Base-by-base conservation (phyloP, 1,140 invertebrate species). In the Antheraea pernyi region DNA sequence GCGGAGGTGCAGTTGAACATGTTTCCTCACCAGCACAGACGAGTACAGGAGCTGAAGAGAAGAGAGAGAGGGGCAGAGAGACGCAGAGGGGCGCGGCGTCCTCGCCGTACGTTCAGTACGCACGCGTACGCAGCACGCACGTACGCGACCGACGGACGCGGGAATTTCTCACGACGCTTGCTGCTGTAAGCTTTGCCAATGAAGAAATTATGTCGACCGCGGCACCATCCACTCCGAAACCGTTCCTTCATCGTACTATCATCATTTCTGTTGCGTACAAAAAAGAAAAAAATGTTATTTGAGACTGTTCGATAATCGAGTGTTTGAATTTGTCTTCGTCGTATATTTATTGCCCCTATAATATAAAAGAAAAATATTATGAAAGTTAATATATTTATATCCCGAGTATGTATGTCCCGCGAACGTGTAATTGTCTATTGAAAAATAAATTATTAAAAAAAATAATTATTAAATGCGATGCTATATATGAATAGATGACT, bases 111-210 rank as follows among this genome's bases (percentile, higher is more conserved):
- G 46, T 71, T 67, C 67, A 71, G 72, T 72, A 37, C 72, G 77
- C 61, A 66, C 64, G 65, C 37, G 48, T 61, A 42, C 69, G 65
- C 66, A 68, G 11, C 59, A 64, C 65, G 67, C 60, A 72, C 66
- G 69, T 60, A 65, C 77, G 73, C 73, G 68, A 48, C 46, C 66
- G 73, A 79, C 72, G 78, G 83, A 80, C 82, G 82, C 79, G 76
- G 81, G 80, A 53, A 53, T 88, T 89, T 88, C 88, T 89, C 88
- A 83, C 86, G 83, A 85, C 84, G 89, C 88, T 91, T 91, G 88
- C 89, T 85, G 73, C 79, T 65, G 87, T 87, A 91, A 90, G 89
- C 89, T 90, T 90, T 85, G 88, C 89, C 83, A 84, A 85, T 86
- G 88, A 90, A 69, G 88, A 88, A 88, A 88, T 53, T 53, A 53